Evolutionary conservation across 2,797 vertebrate genomes (phyloP), one percentile per base, ranked within the genome.

Genomic region (Lerista edwardsae): DNA sequence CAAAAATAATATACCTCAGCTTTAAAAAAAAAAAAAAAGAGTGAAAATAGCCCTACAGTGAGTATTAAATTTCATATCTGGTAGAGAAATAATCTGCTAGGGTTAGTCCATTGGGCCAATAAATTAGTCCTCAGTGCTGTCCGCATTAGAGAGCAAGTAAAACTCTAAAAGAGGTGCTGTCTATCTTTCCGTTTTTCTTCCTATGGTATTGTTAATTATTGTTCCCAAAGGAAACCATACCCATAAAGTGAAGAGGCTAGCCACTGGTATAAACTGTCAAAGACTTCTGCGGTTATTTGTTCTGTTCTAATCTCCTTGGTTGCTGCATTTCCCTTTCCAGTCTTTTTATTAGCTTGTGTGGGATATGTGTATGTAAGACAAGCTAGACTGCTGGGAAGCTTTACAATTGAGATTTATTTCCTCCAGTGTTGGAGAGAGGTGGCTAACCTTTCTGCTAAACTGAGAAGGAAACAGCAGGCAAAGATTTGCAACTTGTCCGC

Each of bases 381-480:
- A 0, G 17, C 25, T 65, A 44, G 55, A 59, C 84, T 86, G 34
- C 71, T 2, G n/a, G 15, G 89, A 47, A 73, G 23, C 65, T 85
- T 84, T 79, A 27, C 69, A 34, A 73, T 80, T 87, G 75, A 31
- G 64, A 90, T 59, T 57, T 21, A 0, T 74, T 89, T 25, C 14
- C 51, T 83, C 27, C 15, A 67, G 9, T 69, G 27, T 3, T 27
- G 25, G 29, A 21, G 31, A 73, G 69, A 72, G 72, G 41, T 51
- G 51, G 76, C 75, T 80, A 67, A 75, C n/a, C 31, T 75, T 83
- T 84, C 44, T 75, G 25, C 78, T 21, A 0, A 25, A 25, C n/a
- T 27, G 34, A 39, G 34, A 29, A 44, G 4, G 6, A 71, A 74
- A 6, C 67, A 75, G 80, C 27, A 72, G 75, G 61, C 75, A 78